phyloP scores from a whole-genome alignment of 1,140 invertebrate genomes.

The Drosophila navojoa region DNA sequence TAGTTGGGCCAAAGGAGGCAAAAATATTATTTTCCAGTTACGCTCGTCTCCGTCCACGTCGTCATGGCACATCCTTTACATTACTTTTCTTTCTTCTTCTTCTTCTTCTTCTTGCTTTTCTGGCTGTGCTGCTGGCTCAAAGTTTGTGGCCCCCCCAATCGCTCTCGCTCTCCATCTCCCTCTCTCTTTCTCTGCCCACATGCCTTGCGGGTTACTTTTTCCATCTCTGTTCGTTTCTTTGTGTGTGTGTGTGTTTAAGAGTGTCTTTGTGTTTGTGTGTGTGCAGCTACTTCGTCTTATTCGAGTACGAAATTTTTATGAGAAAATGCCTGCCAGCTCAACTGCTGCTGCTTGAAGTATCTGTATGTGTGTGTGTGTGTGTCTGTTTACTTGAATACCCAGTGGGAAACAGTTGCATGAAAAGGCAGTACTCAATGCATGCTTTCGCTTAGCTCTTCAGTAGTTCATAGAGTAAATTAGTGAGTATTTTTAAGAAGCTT shows the following conservation, averaged over 20 bases:
- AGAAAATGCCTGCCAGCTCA: constrained; percentile 72
- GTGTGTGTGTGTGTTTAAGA: constrained; percentile 18
- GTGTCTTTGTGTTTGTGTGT: constrained; percentile 30
- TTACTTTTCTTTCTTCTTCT: constrained; percentile 61
- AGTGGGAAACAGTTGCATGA: constrained; percentile 33
- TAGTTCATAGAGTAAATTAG: neutral
- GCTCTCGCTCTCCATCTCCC: too few species aligned
- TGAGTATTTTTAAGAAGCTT: too few species aligned
- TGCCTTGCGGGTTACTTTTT: constrained; percentile 73
- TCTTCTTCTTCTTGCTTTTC: constrained; percentile 5
- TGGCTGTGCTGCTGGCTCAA: constrained; percentile 47
- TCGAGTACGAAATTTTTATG: constrained; percentile 80
- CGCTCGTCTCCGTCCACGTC: constrained; percentile 69
- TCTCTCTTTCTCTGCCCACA: constrained; percentile 30
- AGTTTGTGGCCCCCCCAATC: constrained; percentile 51
- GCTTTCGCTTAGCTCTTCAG: neutral
- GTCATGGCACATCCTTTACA: constrained; percentile 79
- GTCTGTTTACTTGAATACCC: constrained; percentile 36
- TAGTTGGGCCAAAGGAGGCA: constrained; percentile 38
- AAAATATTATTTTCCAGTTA: constrained; percentile 83
- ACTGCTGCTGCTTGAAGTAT: constrained; percentile 38
- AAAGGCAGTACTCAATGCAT: neutral
- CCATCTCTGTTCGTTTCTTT: constrained; percentile 40
- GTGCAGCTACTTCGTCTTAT: constrained; percentile 75
- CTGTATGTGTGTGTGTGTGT: constrained; percentile 27